Evolutionary conservation across 35 echinoderm and acorn worm genomes (phyloP).

Genomic region (Apostichopus japonicus): DNA sequence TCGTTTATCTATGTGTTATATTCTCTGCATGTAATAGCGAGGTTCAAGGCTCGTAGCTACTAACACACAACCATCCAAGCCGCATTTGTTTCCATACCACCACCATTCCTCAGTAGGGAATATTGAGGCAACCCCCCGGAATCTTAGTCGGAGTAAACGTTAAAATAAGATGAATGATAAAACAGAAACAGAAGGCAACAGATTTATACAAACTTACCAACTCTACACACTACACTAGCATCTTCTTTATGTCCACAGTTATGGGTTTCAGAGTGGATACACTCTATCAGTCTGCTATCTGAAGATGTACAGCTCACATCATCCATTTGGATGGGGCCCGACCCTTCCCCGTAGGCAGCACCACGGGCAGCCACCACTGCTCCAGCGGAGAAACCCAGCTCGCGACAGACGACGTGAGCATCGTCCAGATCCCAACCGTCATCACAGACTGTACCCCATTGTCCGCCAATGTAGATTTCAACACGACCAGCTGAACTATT

Average conservation of each 20-base stretch:
- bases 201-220: too few species aligned
- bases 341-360: constrained; percentile 25
- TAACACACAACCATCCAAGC: too few species aligned
- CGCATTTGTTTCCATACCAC: too few species aligned
- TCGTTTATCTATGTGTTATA: too few species aligned
- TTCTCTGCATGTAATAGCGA: too few species aligned
- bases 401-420: constrained; percentile 44
- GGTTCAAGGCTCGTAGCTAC: too few species aligned
- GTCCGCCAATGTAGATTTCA: constrained; percentile 33
- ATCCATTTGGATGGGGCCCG: constrained; percentile 27
- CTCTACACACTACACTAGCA: constrained; percentile 52
- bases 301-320: constrained; percentile 42
- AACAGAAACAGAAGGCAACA: too few species aligned
- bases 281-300: constrained; percentile 29
- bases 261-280: background rate
- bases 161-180: too few species aligned
- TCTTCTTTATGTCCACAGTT: constrained; percentile 34
- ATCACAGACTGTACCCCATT: constrained; percentile 52
- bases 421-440: constrained; percentile 49
- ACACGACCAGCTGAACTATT: constrained; percentile 41
- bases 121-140: too few species aligned
- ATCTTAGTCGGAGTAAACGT: too few species aligned
- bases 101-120: too few species aligned
- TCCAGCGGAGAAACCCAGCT: constrained; percentile 48
- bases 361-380: background rate